Conservation (phyloP, 2,888 invertebrate genomes). For the Epicampocera succincta region DNA sequence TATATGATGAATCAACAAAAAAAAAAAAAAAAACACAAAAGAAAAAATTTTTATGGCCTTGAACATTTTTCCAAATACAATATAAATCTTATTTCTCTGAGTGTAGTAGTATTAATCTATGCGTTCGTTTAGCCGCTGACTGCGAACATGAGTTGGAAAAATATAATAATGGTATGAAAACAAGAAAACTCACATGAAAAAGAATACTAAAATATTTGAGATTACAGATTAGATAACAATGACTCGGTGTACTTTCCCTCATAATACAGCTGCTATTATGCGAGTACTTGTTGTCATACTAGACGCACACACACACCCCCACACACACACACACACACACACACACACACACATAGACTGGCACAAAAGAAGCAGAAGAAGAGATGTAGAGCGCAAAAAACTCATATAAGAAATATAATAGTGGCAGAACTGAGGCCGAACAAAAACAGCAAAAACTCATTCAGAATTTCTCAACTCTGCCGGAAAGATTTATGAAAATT, state of each 20-base stretch:
- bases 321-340: too few relatives aligned
- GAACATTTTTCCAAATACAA: too few relatives aligned
- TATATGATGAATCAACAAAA: too few relatives aligned
- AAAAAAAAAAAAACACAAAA: too few relatives aligned
- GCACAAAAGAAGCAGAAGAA: too few relatives aligned
- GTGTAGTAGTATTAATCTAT: constrained; percentile 24
- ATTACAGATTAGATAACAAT: constrained; percentile 63
- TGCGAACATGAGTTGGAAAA: constrained; percentile 12
- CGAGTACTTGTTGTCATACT: neutral
- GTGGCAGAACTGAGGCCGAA: neutral
- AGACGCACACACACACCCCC: too few relatives aligned
- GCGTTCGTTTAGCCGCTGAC: neutral
- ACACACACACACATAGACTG: too few relatives aligned
- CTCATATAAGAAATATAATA: neutral
- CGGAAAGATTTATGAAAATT: constrained; percentile 4
- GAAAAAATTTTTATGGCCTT: too few relatives aligned
- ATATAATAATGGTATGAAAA: neutral
- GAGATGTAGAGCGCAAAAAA: too few relatives aligned
- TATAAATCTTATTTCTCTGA: constrained; percentile 12
- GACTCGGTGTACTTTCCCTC: constrained; percentile 17
- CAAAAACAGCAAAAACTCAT: neutral
- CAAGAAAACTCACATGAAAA: neutral
- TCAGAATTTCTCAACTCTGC: neutral
- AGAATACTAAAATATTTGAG: constrained; percentile 48
- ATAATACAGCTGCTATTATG: constrained; percentile 6